These are phyloP conservation scores for Coptodon rendalli DNA, from an alignment of 2,113 vertebrate species.

Conservation along the genomic window DNA sequence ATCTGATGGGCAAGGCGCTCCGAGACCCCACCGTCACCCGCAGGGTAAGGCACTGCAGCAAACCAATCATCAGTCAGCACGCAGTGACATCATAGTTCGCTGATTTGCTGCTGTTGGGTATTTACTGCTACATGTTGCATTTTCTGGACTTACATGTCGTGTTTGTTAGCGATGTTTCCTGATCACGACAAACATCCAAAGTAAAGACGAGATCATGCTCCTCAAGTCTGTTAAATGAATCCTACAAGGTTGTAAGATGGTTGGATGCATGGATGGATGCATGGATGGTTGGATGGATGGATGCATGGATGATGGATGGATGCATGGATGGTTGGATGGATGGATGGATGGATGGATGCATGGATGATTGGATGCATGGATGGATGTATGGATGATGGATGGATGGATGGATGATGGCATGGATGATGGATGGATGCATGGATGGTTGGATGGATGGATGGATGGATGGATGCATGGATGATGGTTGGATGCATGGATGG, in stretches of 20 bases:
- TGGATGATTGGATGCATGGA: accelerated
- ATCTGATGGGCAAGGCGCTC: constrained; percentile 96
- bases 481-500: too few relatives aligned
- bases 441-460: accelerated
- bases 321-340: accelerated
- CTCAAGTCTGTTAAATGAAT: background rate
- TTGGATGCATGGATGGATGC: accelerated
- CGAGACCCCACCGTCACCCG: constrained; percentile 95
- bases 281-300: accelerated
- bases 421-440: accelerated
- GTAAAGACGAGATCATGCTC: background rate
- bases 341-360: accelerated
- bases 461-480: accelerated
- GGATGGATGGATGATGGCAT: too few relatives aligned
- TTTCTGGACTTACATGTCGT: background rate
- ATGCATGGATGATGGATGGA: accelerated
- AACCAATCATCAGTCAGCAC: background rate
- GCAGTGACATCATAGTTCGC: background rate
- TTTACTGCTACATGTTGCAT: background rate
- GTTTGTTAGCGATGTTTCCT: background rate
- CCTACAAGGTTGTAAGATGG: background rate
- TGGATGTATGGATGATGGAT: accelerated
- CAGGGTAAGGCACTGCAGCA: constrained; percentile 67
- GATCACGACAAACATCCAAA: background rate
- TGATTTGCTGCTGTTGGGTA: background rate